Conservation (phyloP, 2,113 vertebrate genomes). For the Pedetes capensis region DNA sequence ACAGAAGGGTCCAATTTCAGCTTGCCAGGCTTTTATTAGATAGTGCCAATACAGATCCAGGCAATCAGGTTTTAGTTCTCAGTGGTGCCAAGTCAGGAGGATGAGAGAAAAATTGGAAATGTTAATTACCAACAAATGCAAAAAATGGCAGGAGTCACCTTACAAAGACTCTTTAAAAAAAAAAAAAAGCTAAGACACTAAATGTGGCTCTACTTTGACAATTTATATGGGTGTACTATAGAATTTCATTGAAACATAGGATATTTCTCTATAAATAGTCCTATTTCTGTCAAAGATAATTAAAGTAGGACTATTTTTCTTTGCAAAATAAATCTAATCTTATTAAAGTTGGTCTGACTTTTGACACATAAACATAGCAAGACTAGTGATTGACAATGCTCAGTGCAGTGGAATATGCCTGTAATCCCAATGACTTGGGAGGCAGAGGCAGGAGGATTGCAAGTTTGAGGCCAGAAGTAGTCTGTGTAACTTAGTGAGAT, state of each 20-base stretch:
- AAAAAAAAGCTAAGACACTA: not conserved
- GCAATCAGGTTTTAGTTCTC: not conserved
- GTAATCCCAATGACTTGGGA: no score
- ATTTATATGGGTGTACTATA: not conserved
- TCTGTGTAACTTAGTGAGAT: no score
- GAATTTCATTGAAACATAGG: not conserved
- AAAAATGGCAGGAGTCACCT: not conserved
- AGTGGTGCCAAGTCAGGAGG: not conserved
- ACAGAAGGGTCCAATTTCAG: not conserved
- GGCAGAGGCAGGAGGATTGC: no score
- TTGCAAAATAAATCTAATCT: not conserved
- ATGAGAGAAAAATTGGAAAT: slow-evolving; percentile 7
- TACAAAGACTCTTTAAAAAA: not conserved
- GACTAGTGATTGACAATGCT: not conserved
- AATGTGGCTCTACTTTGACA: not conserved
- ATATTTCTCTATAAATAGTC: not conserved
- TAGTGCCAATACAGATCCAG: not conserved
- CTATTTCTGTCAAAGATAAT: not conserved
- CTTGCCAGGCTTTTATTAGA: not conserved
- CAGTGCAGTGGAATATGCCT: no score
- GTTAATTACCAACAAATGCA: slow-evolving; percentile 11
- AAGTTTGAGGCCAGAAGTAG: no score
- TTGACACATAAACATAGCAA: not conserved
- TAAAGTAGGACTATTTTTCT: not conserved
- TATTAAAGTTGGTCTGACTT: not conserved